A percentile compares a stretch with the other conserved stretches of the same genome.
Evolutionary conservation across 2,888 invertebrate species (phyloP).

Genomic region (Zonitis immaculata): DNA sequence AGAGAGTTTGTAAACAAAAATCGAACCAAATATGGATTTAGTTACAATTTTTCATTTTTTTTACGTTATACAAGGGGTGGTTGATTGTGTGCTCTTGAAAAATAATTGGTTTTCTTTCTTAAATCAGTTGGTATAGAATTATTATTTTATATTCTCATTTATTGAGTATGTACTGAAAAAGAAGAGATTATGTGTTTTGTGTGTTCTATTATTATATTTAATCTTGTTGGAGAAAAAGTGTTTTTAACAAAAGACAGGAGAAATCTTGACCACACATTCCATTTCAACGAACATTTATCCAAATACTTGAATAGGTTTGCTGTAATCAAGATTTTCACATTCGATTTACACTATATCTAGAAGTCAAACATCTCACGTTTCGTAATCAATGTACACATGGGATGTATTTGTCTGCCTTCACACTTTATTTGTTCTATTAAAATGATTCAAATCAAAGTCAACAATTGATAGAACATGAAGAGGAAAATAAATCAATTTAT

Average conservation of each 20-base stretch:
- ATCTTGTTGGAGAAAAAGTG: too few relatives aligned
- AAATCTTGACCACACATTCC: constrained; percentile 3
- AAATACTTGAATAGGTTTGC: constrained; percentile 23
- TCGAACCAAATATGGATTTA: background rate
- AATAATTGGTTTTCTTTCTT: too few relatives aligned
- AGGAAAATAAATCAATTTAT: too few relatives aligned
- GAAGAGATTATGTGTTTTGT: background rate
- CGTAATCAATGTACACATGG: constrained; percentile 36
- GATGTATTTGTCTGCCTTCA: constrained; percentile 23
- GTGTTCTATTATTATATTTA: too few relatives aligned
- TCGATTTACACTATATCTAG: constrained; percentile 34
- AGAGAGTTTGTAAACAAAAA: background rate
- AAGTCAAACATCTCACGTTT: constrained; percentile 39
- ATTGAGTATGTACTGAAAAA: background rate
- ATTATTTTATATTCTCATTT: too few relatives aligned
- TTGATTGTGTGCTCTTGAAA: too few relatives aligned
- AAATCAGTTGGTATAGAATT: too few relatives aligned
- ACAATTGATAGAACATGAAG: too few relatives aligned
- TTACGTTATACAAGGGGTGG: too few relatives aligned
- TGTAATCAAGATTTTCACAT: constrained; percentile 34
- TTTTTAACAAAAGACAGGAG: background rate
- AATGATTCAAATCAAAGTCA: background rate
- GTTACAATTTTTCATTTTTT: background rate
- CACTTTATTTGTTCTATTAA: constrained; percentile 20
- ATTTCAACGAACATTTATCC: constrained; percentile 17